Base-by-base conservation (phyloP, 92 coral and sea anemone genomes). In the Porites evermanni region DNA sequence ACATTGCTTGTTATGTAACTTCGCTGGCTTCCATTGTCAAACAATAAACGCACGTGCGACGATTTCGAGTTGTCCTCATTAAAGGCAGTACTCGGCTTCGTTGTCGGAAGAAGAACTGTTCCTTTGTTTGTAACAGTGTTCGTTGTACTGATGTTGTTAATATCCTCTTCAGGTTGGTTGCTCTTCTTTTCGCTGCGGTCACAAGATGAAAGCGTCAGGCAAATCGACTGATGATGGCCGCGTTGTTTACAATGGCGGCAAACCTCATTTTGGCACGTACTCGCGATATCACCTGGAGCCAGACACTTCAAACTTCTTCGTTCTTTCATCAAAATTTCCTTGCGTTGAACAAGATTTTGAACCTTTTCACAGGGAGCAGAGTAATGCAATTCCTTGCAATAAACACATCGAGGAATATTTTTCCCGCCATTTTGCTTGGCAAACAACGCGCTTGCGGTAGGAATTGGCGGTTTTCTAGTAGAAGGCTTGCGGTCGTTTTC, bases 21-120 rank as follows among this genome's bases (percentile, higher is more conserved):
- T 2, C 60, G 60, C 12, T 54, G 1, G 60, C 60, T 54, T 13
- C 7, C 47, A 38, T 38, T 38, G 47, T 38, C 81, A 88, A n/a
- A 92, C 56, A 67, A 85, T 90, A 78, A 90, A 85, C 53, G 91
- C 88, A 74, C 17, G 64, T 59, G 14, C 64, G 64, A 38, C 5
- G 47, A 38, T 38, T 38, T 38, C 47, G 0, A 38, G 47, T 38
- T 38, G 5, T 38, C 47, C 47, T 38, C 6, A 59, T 59, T 12
- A 59, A 12, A 12, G 3, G 64, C 17, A 12, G 12, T 2, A 12
- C 32, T 59, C 64, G 32, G 32, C 64, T 59, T 12, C 64, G 13
- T 18, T 59, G 0, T 59, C 17, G 4, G 13, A 17, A 59, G 3
- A 17, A 59, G 0, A 12, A 59, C 64, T 59, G 4, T 12, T 59